Evolutionary conservation across 2,797 vertebrate genomes (phyloP), one percentile per base, ranked within the genome.

Genomic region (Dallia pectoralis): DNA sequence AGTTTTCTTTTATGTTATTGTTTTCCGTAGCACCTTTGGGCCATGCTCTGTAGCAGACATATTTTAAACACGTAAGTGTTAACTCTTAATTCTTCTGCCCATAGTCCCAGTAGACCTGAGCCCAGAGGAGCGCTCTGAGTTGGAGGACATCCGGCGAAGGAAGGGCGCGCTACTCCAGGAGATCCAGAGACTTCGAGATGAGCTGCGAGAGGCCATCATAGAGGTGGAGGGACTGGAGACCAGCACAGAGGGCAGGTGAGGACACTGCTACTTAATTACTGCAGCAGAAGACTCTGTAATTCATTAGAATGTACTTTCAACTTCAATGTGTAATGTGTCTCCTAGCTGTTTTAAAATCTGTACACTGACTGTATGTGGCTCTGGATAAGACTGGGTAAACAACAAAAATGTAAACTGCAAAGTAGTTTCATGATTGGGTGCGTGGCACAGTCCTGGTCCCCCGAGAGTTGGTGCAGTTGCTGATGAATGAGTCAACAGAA

Each of bases 221-320:
- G 96, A 98, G 84, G 96, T 98, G 82, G 96, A 97, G 79, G 96
- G 96, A 22, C 93, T 98, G 71, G 96, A 98, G 86, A 95, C 92
- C 84, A 97, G 94, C 82, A 93, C 93, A 22, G 96, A 98, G 93
- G 96, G 96, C 92, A 98, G 96, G 96, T 97, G 79, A 85, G 90
- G 15, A 18, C 0, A 30, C 9, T 19, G 12, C 14, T 11, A 48
- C 62, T 4, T n/a, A 22, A 25, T 11, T 44, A 14, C 40, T 44
- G 6, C 9, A 6, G 36, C 0, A 40, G 40, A 12, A 44, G 40
- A 44, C 40, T 14, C 2, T 11, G 11, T 44, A 9, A 44, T 44
- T 44, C 1, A 14, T 44, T 44, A 44, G 0, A 44, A 44, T 44
- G 0, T 11, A 2, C 40, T 44, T 14, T 11, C 11, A 1, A 44